Evolutionary conservation across 1,140 invertebrate genomes (phyloP).

Genomic region (Drosophila tsacasi): DNA sequence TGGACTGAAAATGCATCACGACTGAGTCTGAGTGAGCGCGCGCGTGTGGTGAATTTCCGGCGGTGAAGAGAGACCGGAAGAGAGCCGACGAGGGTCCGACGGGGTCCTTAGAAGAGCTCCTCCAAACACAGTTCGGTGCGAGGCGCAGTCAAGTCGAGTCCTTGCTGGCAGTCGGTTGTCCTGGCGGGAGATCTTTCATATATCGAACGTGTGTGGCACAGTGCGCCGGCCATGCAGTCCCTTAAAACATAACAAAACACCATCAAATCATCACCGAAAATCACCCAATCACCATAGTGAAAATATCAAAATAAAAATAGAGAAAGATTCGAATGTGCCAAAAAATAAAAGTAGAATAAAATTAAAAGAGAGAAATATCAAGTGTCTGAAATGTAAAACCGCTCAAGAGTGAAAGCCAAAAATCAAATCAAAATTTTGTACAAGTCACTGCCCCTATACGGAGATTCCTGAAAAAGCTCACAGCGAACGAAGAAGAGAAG

Average conservation of each 20-base stretch:
- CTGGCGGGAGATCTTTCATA: slow-evolving; percentile 44
- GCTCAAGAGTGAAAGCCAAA: slow-evolving; percentile 44
- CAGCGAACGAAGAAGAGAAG: slow-evolving; percentile 10
- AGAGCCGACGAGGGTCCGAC: slow-evolving; percentile 37
- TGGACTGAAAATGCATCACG: slow-evolving; percentile 44
- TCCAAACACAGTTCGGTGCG: slow-evolving; percentile 12
- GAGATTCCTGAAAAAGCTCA: slow-evolving; percentile 34
- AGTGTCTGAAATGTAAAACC: slow-evolving; percentile 50
- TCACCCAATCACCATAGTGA: slow-evolving; percentile 36
- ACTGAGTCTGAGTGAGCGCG: slow-evolving; percentile 38
- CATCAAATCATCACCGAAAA: slow-evolving; percentile 16
- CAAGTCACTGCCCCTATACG: slow-evolving; percentile 32
- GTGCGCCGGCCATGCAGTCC: slow-evolving; percentile 58
- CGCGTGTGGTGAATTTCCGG: slow-evolving; percentile 67
- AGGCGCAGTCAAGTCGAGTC: slow-evolving; percentile 67
- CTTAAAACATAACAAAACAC: slow-evolving; percentile 44
- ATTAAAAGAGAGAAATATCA: slow-evolving; percentile 9
- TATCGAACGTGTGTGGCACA: slow-evolving; percentile 25
- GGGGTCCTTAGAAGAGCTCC: slow-evolving; percentile 28
- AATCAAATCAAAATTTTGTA: slow-evolving; percentile 42
- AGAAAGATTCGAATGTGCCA: slow-evolving; percentile 65
- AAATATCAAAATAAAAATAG: slow-evolving; percentile 21
- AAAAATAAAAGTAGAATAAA: slow-evolving; percentile 11
- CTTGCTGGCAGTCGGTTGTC: slow-evolving; percentile 71
- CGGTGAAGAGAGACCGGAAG: slow-evolving; percentile 56